Evolutionary conservation across 2,888 invertebrate genomes (phyloP).

Genomic region (Drosophila monieri): DNA sequence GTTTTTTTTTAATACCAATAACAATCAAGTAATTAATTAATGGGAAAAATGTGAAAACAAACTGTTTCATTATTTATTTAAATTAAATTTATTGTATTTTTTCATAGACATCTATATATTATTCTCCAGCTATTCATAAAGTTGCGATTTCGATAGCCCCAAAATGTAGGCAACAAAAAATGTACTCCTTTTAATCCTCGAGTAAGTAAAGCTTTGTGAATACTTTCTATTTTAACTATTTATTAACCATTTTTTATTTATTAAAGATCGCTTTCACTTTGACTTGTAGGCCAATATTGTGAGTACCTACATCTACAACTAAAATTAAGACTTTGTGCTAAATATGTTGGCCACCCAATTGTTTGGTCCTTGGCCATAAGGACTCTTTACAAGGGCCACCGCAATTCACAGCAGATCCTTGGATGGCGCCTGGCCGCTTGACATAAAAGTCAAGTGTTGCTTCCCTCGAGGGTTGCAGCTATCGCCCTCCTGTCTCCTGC

Average conservation of each 20-base stretch:
- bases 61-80: neutral
- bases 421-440: slow-evolving; percentile 55
- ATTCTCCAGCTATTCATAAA: neutral
- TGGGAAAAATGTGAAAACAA: neutral
- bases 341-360: slow-evolving; percentile 21
- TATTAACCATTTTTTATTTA: neutral
- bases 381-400: slow-evolving; percentile 45
- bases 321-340: slow-evolving; percentile 39
- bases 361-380: slow-evolving; percentile 18
- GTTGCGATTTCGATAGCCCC: neutral
- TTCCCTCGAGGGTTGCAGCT: slow-evolving; percentile 65
- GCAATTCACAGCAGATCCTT: slow-evolving; percentile 45
- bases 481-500: slow-evolving; percentile 11
- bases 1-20: neutral
- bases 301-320: neutral
- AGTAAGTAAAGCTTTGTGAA: no score
- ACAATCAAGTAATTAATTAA: neutral
- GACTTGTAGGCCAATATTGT: neutral
- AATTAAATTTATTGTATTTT: no score
- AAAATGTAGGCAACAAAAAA: no score
- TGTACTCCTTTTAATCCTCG: no score
- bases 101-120: no score
- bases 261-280: neutral
- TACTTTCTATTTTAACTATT: neutral
- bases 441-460: slow-evolving; percentile 77